phyloP scores from a whole-genome alignment of 2,797 vertebrate genomes.

The Rhabdophis nuchalis region DNA sequence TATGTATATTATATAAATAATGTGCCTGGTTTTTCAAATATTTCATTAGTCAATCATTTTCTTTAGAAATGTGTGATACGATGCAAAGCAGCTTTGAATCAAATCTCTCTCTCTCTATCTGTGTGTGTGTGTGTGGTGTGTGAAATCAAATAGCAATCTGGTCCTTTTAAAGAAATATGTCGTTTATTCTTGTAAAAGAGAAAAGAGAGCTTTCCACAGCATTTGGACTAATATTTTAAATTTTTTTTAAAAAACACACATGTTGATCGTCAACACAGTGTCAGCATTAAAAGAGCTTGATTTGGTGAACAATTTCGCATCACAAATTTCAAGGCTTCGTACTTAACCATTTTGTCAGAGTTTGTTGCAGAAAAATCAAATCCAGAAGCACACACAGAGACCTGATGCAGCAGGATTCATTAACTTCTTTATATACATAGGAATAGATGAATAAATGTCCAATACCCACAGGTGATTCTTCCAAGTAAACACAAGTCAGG shows the following conservation, averaged over 20 bases:
- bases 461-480: too few species aligned
- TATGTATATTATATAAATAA: constrained; percentile 49
- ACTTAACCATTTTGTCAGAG: background rate
- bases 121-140: constrained; percentile 27
- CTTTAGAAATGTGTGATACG: constrained; percentile 53
- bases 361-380: too few species aligned
- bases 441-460: too few species aligned
- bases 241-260: background rate
- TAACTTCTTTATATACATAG: too few species aligned
- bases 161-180: constrained; percentile 6
- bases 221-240: background rate
- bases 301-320: background rate
- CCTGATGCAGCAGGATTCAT: too few species aligned
- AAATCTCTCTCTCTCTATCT: background rate
- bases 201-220: background rate
- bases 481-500: too few species aligned
- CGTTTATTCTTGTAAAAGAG: constrained; percentile 16
- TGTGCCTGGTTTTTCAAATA: constrained; percentile 41
- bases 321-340: background rate
- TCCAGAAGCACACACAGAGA: too few species aligned
- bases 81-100: constrained; percentile 34
- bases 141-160: constrained; percentile 39
- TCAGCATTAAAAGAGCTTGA: background rate
- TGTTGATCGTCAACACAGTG: background rate
- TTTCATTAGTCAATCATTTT: constrained; percentile 60